Evolutionary conservation across 2,888 invertebrate species (phyloP).

Genomic region (Brassicogethes aeneus): DNA sequence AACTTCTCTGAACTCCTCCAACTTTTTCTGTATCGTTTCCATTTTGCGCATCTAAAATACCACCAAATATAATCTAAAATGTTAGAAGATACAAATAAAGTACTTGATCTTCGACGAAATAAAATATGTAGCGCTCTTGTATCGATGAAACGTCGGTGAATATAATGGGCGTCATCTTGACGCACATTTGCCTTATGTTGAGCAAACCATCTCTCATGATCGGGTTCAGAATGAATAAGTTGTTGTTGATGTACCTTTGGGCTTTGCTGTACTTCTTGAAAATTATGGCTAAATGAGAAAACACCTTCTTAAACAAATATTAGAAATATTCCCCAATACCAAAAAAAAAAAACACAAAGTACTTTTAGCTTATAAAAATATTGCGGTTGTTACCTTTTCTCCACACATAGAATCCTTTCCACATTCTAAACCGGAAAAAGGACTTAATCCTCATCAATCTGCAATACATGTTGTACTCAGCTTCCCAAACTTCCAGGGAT

Average conservation of each 20-base stretch:
- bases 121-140: slow-evolving; percentile 51
- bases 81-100: slow-evolving; percentile 3
- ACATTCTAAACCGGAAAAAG: slow-evolving; percentile 58
- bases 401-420: slow-evolving; percentile 48
- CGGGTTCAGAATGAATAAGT: slow-evolving; percentile 66
- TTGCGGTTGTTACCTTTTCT: slow-evolving; percentile 12
- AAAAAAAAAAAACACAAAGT: no score
- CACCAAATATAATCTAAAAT: neutral
- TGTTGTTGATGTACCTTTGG: slow-evolving; percentile 51
- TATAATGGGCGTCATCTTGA: slow-evolving; percentile 50
- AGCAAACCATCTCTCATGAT: slow-evolving; percentile 63
- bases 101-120: slow-evolving; percentile 63
- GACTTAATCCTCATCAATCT: slow-evolving; percentile 66
- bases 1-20: slow-evolving; percentile 44
- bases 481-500: slow-evolving; percentile 68
- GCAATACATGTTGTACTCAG: slow-evolving; percentile 71
- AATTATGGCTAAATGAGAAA: slow-evolving; percentile 42
- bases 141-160: slow-evolving; percentile 50
- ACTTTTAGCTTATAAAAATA: slow-evolving; percentile 7
- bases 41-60: slow-evolving; percentile 41
- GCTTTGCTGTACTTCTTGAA: slow-evolving; percentile 58
- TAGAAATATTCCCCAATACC: no score
- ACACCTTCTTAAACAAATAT: no score
- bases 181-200: slow-evolving; percentile 59
- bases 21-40: slow-evolving; percentile 30